Base-by-base conservation (phyloP, 2,113 vertebrate species). In the Taurulus bubalis region DNA sequence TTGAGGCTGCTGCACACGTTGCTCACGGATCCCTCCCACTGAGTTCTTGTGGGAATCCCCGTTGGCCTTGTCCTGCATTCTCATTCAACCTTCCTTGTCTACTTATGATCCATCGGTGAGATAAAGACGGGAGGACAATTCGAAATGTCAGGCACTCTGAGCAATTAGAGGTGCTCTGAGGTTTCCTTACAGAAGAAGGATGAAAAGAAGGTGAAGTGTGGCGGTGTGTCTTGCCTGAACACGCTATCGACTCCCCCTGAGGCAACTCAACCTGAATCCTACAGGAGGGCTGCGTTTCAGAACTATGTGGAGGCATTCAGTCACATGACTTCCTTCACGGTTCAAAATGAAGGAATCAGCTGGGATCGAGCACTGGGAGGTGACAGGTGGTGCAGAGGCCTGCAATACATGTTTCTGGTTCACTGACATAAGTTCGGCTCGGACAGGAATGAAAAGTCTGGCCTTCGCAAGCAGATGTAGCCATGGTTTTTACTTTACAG, bases 151-250 rank as follows among this genome's bases (percentile, higher is more conserved):
- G 38, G 3, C 20, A n/a, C 15, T 55, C 11, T 22, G 9, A 14
- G 32, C 7, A 24, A 30, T 77, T 38, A 18, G 16, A 70, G 15
- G 32, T 2, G 36, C 71, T 4, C 62, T 11, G 0, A 67, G 24
- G 30, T 67, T 79, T 74, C 51, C 18, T 71, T 8, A 16, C 71
- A 55, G 53, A 62, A 22, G 6, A n/a, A 36, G 53, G 63, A 36
- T 49, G 59, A 63, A 55, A 53, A 36, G 30, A 56, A 82, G 38
- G 60, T 75, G 79, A 40, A 76, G 68, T 28, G 47, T 88, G 71
- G 49, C 59, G 56, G 53, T 16, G 3, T 1, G 34, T 77, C 89
- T 42, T 91, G 90, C 60, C 87, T 65, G 22, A 53, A 91, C 91
- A 92, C 3, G 89, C 79, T 74, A 78, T 82, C 79, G 49, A 24